Percentiles rank a stretch among this genome's conserved stretches.
Conservation (phyloP, 2,888 invertebrate species). For the Standfussiana lucernea region DNA sequence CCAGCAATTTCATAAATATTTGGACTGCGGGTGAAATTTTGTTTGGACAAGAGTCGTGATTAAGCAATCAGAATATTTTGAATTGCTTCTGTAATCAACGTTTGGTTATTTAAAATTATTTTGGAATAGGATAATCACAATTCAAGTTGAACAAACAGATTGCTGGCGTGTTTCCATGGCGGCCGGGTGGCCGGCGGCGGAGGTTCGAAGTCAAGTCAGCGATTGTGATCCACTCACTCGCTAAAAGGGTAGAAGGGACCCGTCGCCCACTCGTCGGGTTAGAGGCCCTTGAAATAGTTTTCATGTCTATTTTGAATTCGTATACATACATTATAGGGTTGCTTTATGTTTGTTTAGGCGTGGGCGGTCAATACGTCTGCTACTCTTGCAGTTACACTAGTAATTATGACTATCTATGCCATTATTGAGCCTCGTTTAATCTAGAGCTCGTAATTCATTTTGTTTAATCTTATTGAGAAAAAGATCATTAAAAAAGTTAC, state of each 20-base stretch:
- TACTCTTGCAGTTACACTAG: background rate
- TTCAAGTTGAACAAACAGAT: constrained; percentile 76
- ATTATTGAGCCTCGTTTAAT: background rate
- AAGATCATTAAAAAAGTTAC: background rate
- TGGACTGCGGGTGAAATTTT: constrained; percentile 48
- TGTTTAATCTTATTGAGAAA: background rate
- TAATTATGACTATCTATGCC: background rate
- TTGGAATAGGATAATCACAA: constrained; percentile 73
- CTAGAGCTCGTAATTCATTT: background rate
- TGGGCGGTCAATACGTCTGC: constrained; percentile 18
- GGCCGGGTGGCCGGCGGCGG: constrained; percentile 64
- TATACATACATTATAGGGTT: constrained; percentile 43
- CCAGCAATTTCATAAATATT: constrained; percentile 55
- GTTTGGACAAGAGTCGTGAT: constrained; percentile 51
- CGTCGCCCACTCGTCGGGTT: constrained; percentile 64
- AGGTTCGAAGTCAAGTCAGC: constrained; percentile 65
- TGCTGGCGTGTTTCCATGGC: constrained; percentile 71
- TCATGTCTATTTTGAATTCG: constrained; percentile 69
- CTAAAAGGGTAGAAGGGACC: constrained; percentile 78
- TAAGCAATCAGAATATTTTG: constrained; percentile 64
- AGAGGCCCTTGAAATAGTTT: constrained; percentile 69
- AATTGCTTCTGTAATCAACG: constrained; percentile 62
- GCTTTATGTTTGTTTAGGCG: constrained; percentile 41
- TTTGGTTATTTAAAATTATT: constrained; percentile 69
- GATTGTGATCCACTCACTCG: constrained; percentile 71